Evolutionary conservation across 2,797 vertebrate species (phyloP), one percentile per base, ranked within the genome.

Genomic region (Sphenodon punctatus): DNA sequence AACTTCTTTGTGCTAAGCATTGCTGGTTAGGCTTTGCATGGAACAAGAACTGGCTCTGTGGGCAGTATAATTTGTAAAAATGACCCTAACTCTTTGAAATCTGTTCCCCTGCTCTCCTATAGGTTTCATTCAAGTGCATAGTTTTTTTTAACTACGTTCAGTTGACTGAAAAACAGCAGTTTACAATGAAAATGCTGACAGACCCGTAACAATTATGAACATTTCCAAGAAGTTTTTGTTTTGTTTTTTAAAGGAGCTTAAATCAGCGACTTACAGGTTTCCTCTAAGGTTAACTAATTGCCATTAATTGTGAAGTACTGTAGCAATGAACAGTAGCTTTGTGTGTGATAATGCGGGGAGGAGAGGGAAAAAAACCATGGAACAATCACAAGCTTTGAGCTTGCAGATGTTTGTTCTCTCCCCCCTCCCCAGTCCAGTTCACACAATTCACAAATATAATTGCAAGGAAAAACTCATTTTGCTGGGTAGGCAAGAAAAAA

Each of bases 211-310:
- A n/a, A n/a, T n/a, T n/a, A n/a, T n/a, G n/a, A n/a, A n/a, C n/a
- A n/a, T n/a, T n/a, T n/a, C n/a, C n/a, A n/a, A n/a, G n/a, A n/a
- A n/a, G n/a, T n/a, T n/a, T n/a, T n/a, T n/a, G n/a, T n/a, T n/a
- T n/a, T n/a, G n/a, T n/a, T n/a, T n/a, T n/a, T 41, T 41, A 88
- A 75, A 81, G 41, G 3, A 89, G n/a, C 9, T 4, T 89, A 88
- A 80, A 80, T 75, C 63, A 86, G 56, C 53, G 66, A 78, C 22
- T 61, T 70, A 72, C 12, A 65, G 38, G 63, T 85, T 91, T 93
- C 79, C 53, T 71, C 4, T n/a, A 81, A 92, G 89, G 86, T 94
- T 94, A 93, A 93, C 94, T 93, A 94, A 87, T 86, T 92, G 79
- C 73, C 80, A 67, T 84, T 94, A 93, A 92, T 92, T 93, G 75